Evolutionary conservation across 2,888 invertebrate species (phyloP).

Genomic region (Chydorus sphaericus): DNA sequence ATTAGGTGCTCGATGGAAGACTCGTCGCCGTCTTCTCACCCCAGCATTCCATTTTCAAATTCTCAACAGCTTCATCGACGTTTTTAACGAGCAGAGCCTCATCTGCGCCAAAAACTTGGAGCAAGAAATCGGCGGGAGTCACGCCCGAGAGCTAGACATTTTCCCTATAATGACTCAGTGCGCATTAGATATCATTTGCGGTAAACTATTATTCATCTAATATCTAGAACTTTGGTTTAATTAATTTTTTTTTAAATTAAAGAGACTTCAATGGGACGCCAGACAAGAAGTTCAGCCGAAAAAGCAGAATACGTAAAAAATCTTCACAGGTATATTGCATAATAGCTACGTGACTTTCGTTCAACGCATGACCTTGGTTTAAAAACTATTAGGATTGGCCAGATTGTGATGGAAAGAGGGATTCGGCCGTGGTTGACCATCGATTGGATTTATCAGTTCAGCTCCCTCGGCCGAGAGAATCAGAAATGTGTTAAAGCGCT

Average conservation of each 20-base stretch:
- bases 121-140: neutral
- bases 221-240: neutral
- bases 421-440: neutral
- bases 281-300: neutral
- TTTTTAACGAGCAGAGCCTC: conserved; percentile 33
- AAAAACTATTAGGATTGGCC: conserved; percentile 1
- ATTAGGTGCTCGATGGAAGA: conserved; percentile 5
- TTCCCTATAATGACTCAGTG: conserved; percentile 31
- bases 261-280: conserved; percentile 6
- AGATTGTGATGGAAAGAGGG: conserved; percentile 12
- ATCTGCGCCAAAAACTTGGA: conserved; percentile 11
- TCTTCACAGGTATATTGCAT: conserved; percentile 3
- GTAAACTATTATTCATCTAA: conserved; percentile 18
- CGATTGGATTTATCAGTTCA: conserved; percentile 8
- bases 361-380: neutral
- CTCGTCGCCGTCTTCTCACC: conserved; percentile 24
- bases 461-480: neutral
- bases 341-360: neutral
- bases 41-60: conserved; percentile 36
- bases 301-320: neutral
- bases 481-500: neutral
- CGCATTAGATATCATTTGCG: conserved; percentile 33
- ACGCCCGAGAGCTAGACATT: conserved; percentile 25
- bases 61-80: conserved; percentile 30
- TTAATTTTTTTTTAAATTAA: neutral